phyloP scores from a whole-genome alignment of 2,888 invertebrate genomes.

The Orthonevra nobilis region DNA sequence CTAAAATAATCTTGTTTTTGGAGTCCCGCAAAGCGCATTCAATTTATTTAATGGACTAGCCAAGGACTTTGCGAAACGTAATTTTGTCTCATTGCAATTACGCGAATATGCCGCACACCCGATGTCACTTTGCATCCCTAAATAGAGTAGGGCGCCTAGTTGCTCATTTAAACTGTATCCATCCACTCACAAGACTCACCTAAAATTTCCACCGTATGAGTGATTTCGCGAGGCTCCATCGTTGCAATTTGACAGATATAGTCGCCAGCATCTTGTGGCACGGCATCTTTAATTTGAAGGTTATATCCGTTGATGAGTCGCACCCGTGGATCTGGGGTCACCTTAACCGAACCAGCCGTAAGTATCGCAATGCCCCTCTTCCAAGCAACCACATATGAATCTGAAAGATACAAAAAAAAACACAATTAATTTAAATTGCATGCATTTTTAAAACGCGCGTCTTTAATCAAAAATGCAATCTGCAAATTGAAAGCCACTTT shows the following conservation, averaged over 20 bases:
- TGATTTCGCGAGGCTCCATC: slow-evolving; percentile 84
- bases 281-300: slow-evolving; percentile 84
- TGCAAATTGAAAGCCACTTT: neutral
- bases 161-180: slow-evolving; percentile 26
- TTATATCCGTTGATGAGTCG: slow-evolving; percentile 84
- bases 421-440: slow-evolving; percentile 10
- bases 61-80: slow-evolving; percentile 54
- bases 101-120: neutral
- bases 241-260: slow-evolving; percentile 86
- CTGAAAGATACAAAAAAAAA: slow-evolving; percentile 77
- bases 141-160: slow-evolving; percentile 9
- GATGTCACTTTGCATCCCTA: slow-evolving; percentile 19
- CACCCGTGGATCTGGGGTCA: slow-evolving; percentile 84
- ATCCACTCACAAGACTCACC: slow-evolving; percentile 81
- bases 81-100: slow-evolving; percentile 47
- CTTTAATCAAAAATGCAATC: slow-evolving; percentile 16
- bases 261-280: slow-evolving; percentile 85
- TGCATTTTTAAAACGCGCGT: neutral
- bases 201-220: slow-evolving; percentile 85
- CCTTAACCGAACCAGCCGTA: slow-evolving; percentile 84
- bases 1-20: slow-evolving; percentile 54
- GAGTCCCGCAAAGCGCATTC: slow-evolving; percentile 43
- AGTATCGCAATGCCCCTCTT: slow-evolving; percentile 85
- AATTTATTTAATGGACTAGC: slow-evolving; percentile 68
- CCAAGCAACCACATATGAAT: slow-evolving; percentile 84